Conservation (phyloP, 2,113 vertebrate species). For the Philantomba maxwellii region DNA sequence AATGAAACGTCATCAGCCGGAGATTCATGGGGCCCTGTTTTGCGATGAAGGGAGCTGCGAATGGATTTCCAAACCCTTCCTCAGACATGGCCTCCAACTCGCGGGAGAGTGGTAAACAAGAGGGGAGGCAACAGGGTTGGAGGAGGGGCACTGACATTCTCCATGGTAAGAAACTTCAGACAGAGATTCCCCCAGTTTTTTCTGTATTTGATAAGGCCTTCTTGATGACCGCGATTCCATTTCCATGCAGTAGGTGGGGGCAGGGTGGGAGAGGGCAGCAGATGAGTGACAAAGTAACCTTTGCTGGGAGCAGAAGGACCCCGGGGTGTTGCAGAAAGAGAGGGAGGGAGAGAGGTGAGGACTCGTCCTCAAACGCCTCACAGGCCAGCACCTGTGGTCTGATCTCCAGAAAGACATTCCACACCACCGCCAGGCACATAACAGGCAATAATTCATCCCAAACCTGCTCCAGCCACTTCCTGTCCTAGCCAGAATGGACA, state of each 20-base stretch:
- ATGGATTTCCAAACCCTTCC: background rate
- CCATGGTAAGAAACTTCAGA: background rate
- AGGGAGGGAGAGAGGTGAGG: background rate
- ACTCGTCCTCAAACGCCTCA: background rate
- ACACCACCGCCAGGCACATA: background rate
- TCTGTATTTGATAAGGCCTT: background rate
- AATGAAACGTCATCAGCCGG: background rate
- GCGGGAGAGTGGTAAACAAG: background rate
- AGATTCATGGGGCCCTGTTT: background rate
- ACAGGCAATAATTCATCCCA: background rate
- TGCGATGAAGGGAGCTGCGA: background rate
- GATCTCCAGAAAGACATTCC: background rate
- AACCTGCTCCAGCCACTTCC: background rate
- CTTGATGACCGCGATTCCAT: background rate
- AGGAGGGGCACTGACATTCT: background rate
- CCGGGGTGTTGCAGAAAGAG: background rate
- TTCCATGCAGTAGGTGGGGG: background rate
- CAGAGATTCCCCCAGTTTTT: background rate
- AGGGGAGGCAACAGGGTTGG: background rate
- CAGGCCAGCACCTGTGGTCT: slow-evolving; percentile 33
- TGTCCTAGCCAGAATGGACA: background rate
- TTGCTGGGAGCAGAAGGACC: background rate
- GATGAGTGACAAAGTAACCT: background rate
- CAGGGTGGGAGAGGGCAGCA: background rate
- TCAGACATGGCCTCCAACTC: background rate